Conservation (phyloP, 1,140 invertebrate genomes). For the Megalopta genalis region DNA sequence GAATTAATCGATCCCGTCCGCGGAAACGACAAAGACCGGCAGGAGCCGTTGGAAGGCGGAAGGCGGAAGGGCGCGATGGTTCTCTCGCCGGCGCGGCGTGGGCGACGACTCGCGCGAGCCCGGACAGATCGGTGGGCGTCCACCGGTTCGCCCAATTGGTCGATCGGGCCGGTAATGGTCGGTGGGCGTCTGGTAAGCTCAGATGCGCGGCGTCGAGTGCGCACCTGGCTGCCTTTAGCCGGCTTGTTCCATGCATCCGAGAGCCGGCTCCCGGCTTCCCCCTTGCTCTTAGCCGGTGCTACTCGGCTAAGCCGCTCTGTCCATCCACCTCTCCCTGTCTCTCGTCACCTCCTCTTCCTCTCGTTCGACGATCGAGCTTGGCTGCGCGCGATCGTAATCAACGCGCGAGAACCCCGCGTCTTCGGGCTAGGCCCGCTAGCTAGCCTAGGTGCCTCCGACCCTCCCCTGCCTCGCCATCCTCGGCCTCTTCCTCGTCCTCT, state of each 20-base stretch:
- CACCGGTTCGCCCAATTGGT: conserved; percentile 77
- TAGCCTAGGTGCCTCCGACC: not conserved
- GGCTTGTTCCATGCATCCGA: conserved; percentile 31
- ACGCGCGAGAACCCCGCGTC: conserved; percentile 13
- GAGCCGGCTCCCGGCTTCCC: conserved; percentile 2
- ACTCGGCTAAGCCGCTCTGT: conserved; percentile 23
- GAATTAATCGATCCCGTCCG: conserved; percentile 61
- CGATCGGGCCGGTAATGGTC: conserved; percentile 76
- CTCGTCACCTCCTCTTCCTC: conserved; percentile 19
- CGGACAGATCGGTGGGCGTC: conserved; percentile 74
- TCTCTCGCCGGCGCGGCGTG: conserved; percentile 51
- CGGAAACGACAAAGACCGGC: conserved; percentile 33
- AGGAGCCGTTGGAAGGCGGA: conserved; percentile 34
- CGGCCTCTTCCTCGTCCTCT: not conserved
- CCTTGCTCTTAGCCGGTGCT: not conserved
- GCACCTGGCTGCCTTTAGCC: conserved; percentile 66
- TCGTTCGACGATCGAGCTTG: conserved; percentile 20
- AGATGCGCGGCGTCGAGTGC: conserved; percentile 72
- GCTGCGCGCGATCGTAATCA: conserved; percentile 37
- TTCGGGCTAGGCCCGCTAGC: not conserved
- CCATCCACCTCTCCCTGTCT: not conserved
- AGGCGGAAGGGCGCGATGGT: conserved; percentile 45
- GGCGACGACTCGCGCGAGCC: conserved; percentile 52
- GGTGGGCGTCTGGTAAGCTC: conserved; percentile 74
- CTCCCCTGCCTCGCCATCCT: not conserved